Evolutionary conservation across 2,888 invertebrate genomes (phyloP), one percentile per base, ranked within the genome.

Genomic region (Hirtodrosophila trivittata): DNA sequence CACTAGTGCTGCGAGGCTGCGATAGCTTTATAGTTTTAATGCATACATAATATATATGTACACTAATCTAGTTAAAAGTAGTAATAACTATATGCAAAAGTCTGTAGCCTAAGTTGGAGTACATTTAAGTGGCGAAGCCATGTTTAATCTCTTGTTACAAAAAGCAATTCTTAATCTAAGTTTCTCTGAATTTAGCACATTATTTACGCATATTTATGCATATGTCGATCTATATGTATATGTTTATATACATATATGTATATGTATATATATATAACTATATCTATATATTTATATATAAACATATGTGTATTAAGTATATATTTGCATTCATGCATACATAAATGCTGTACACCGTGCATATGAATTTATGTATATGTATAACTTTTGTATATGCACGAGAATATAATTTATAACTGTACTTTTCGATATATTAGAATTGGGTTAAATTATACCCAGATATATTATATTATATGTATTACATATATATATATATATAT

Each of bases 151-250:
- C 35, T 12, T 41, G 32, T 28, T 38, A 28, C 21, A 16, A 16
- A 45, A 41, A 14, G 18, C 28, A 28, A 50, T 26, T 49, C 16
- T 41, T 55, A 54, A 21, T 54, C 5, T 62, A 62, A 63, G 63
- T 16, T 45, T 62, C 51, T 51, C 45, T 35, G 12, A 38, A 52
- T 47, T 28, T 28, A 28, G 18, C 12, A 13, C 7, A 32, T 9
- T n/a, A 28, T n/a, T n/a, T n/a, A n/a, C n/a, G n/a, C n/a, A n/a
- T n/a, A n/a, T n/a, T n/a, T 28, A 28, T 28, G 7, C 28, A 28
- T 9, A 8, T 28, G 28, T n/a, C 28, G 28, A 28, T 28, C 28
- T 8, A 7, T n/a, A 28, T 28, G 28, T 28, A 28, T n/a, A 28
- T 28, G 5, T 28, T 3, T 28, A 28, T n/a, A 28, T 28, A 28